Evolutionary conservation across 1,140 invertebrate genomes (phyloP), one percentile per base, ranked within the genome.

Genomic region (Apis mellifera): DNA sequence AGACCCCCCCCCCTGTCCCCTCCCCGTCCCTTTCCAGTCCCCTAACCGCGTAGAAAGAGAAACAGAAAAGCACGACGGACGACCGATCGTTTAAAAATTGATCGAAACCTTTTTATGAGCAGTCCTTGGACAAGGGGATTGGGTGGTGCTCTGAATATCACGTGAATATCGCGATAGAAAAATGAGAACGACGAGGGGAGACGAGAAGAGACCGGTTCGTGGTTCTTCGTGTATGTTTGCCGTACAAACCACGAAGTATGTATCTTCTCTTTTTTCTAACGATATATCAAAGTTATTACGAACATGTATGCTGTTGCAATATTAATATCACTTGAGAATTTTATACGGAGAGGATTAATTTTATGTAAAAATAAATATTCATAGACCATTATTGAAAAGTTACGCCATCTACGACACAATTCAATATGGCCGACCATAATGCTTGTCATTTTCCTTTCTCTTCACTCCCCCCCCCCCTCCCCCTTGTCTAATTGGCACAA

Each of bases 41-140:
- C 19, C 26, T 32, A 65, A 32, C 50, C 71, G 23, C 54, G 19
- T 75, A 75, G 59, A 80, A 71, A 78, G 59, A 74, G 80, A 86
- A 71, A 78, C 57, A 78, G 73, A 71, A n/a, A 55, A 60, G 60
- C 73, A 48, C 12, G 65, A n/a, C 32, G 78, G 72, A 65, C 74
- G 68, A 55, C 42, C 60, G 68, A n/a, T 77, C 80, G 78, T 74
- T 90, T 84, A 89, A 90, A 90, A 89, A 86, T 88, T 89, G 82
- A 90, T 89, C 86, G 86, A 83, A 84, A 74, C 76, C 83, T 84
- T 86, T 89, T 86, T 84, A 82, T 77, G 86, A 86, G 60, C 42
- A 68, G 62, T 80, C 73, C 78, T 81, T n/a, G 64, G 69, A 59
- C 42, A 48, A 69, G 78, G 78, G 32, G 32, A 42, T 42, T 42